Percentiles rank a stretch among this genome's conserved stretches.
phyloP scores from a whole-genome alignment of 2,888 invertebrate genomes.

The Branchipolynoe longqiensis region DNA sequence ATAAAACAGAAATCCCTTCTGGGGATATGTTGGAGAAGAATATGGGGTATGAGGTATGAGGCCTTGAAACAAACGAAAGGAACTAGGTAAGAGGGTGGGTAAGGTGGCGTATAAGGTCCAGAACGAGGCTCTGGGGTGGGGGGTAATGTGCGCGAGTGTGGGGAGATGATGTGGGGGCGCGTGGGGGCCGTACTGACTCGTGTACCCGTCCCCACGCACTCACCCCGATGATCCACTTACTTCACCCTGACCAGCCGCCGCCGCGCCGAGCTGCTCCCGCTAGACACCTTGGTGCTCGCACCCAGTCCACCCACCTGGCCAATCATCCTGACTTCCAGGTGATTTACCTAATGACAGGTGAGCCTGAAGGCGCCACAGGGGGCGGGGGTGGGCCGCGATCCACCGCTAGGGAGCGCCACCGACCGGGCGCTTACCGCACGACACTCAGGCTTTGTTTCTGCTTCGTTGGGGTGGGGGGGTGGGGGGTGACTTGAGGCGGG shows the following conservation, averaged over 20 bases:
- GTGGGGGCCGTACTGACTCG: neutral
- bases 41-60: no score
- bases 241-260: constrained; percentile 32
- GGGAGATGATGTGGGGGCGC: neutral
- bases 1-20: no score
- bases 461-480: constrained; percentile 6
- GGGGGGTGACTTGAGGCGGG: neutral
- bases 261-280: constrained; percentile 10
- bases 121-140: no score
- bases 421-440: constrained; percentile 9
- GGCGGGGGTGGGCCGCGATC: neutral
- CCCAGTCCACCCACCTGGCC: constrained; percentile 53
- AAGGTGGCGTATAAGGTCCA: no score
- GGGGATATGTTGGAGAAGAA: no score
- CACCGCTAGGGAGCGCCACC: neutral
- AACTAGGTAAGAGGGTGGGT: no score
- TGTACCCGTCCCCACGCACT: constrained; percentile 28
- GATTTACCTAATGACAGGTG: constrained; percentile 57
- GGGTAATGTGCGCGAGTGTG: no score
- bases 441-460: constrained; percentile 41
- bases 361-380: constrained; percentile 49
- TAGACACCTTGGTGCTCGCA: constrained; percentile 49
- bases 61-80: no score
- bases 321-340: constrained; percentile 53
- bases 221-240: constrained; percentile 50